Evolutionary conservation across 2,113 vertebrate genomes (phyloP).

Genomic region (Oenanthe oenanthe): DNA sequence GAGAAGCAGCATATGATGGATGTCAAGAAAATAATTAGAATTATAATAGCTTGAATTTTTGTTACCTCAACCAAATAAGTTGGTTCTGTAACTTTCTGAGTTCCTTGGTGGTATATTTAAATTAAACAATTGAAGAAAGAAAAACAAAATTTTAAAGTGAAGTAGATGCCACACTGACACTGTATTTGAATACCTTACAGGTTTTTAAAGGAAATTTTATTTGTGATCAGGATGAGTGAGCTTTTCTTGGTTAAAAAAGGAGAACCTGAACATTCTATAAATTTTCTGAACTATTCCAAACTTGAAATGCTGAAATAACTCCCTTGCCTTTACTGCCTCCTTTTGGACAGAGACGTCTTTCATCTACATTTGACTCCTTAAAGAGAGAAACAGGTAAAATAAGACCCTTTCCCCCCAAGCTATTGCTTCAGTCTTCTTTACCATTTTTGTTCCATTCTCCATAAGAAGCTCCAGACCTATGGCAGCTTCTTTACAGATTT

Average conservation of each 20-base stretch:
- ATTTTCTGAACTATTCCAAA: not conserved
- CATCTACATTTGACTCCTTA: not conserved
- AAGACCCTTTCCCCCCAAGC: fast-evolving
- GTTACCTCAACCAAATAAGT: not conserved
- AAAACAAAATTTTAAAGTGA: not conserved
- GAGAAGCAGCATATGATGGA: not conserved
- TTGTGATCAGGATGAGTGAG: not conserved
- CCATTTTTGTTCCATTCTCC: not conserved
- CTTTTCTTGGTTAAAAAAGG: not conserved
- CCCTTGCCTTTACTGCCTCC: not conserved
- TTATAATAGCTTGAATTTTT: not conserved
- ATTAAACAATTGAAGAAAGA: not conserved
- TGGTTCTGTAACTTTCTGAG: not conserved
- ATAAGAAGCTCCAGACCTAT: not conserved
- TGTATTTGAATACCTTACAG: not conserved
- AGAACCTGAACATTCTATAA: not conserved
- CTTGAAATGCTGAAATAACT: not conserved
- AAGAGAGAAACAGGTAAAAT: not conserved
- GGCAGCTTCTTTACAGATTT: not conserved
- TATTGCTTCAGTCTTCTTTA: not conserved
- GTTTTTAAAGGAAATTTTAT: not conserved
- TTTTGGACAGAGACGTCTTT: not conserved
- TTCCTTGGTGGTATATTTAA: not conserved
- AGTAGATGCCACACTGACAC: not conserved
- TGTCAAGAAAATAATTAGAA: not conserved